Conservation (phyloP, 2,113 vertebrate species). For the Hemiscyllium ocellatum region DNA sequence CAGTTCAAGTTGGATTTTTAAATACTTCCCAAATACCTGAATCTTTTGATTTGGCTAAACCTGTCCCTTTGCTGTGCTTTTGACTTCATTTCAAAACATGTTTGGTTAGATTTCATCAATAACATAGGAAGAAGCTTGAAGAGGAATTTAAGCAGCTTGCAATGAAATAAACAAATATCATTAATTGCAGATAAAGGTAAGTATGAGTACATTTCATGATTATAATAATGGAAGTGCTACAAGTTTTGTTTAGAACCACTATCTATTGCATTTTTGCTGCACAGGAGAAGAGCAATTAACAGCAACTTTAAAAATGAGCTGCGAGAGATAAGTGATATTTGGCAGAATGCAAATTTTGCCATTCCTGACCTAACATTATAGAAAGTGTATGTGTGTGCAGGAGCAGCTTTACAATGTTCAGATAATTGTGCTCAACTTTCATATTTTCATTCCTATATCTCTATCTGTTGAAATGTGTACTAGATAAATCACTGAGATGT, state of each 20-base stretch:
- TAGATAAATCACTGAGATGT: background rate
- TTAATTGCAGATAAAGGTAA: background rate
- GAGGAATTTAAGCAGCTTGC: background rate
- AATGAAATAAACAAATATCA: background rate
- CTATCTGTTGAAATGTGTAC: background rate
- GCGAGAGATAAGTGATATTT: background rate
- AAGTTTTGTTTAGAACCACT: background rate
- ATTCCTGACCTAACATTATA: background rate
- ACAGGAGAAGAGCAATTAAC: background rate
- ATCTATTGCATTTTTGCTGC: background rate
- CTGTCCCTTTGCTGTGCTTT: background rate
- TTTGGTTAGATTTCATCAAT: background rate
- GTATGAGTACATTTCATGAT: background rate
- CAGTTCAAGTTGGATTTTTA: background rate
- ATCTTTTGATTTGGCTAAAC: background rate
- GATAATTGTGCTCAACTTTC: background rate
- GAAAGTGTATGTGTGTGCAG: background rate
- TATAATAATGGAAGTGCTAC: background rate
- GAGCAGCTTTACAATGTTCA: background rate
- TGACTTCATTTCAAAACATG: background rate
- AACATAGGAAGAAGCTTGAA: background rate
- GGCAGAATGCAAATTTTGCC: background rate
- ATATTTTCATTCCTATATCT: background rate
- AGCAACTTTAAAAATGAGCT: background rate
- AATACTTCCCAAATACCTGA: background rate